Conservation (phyloP, 2,797 vertebrate genomes). For the Microctenopoma lineatum region DNA sequence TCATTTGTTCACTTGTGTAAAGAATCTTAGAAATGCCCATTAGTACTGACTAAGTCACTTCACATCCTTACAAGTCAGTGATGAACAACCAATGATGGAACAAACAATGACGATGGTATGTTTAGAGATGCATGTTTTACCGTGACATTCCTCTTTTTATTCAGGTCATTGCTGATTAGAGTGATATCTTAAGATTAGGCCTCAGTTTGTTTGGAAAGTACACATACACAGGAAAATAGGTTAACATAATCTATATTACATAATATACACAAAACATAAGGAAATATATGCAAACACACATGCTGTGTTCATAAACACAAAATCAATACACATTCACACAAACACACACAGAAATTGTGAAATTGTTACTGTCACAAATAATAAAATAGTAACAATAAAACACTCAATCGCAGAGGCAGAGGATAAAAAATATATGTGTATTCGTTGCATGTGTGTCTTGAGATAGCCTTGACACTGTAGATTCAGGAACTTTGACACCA, state of each 20-base stretch:
- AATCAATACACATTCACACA: constrained; percentile 1
- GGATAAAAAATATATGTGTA: no score
- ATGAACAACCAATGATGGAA: no score
- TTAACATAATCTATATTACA: no score
- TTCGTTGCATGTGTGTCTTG: no score
- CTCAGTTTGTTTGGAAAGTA: neutral
- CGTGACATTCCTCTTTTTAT: constrained; percentile 30
- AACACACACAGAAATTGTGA: constrained; percentile 23
- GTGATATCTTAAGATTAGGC: constrained; percentile 37
- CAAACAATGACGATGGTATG: no score
- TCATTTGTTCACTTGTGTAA: no score
- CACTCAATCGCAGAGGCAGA: constrained; percentile 12
- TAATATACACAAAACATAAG: neutral
- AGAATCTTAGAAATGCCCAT: no score
- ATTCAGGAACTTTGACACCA: no score
- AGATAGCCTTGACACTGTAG: no score
- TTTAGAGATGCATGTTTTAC: neutral
- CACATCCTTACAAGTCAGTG: no score
- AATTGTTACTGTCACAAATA: constrained; percentile 33
- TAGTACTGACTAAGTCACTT: no score
- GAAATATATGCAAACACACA: constrained; percentile 33
- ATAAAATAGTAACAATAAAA: constrained; percentile 36
- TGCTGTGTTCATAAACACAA: neutral
- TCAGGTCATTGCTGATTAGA: constrained; percentile 46
- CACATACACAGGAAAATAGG: neutral